These are phyloP conservation scores for Chiridota heheva DNA, from an alignment of 35 echinoderm and acorn worm species.

Conservation along the genomic window DNA sequence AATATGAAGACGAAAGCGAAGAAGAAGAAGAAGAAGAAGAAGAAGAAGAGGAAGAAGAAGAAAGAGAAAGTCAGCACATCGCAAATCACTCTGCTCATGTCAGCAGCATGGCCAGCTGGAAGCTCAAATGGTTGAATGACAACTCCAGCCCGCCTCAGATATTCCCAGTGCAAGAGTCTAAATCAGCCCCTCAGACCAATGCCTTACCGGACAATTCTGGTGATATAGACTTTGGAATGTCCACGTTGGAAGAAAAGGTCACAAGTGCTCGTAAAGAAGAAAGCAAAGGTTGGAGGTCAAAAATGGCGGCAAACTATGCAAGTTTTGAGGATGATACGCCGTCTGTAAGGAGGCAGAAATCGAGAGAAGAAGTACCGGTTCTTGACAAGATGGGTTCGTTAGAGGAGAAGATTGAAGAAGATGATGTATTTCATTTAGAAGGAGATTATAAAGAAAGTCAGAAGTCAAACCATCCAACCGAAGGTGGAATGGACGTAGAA, in stretches of 20 bases:
- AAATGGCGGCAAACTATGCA: slow-evolving; percentile 56
- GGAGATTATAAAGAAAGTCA: not conserved
- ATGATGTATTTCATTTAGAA: not conserved
- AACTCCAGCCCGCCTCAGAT: slow-evolving; percentile 57
- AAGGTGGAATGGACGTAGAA: not conserved
- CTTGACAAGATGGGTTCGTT: not conserved
- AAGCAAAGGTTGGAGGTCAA: slow-evolving; percentile 43
- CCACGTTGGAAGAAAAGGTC: slow-evolving; percentile 38
- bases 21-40: slow-evolving; percentile 46
- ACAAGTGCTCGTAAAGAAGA: slow-evolving; percentile 29
- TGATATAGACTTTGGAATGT: slow-evolving; percentile 33
- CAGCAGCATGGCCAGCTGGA: slow-evolving; percentile 51
- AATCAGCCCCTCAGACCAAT: not conserved
- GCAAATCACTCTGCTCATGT: slow-evolving; percentile 49
- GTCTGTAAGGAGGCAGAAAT: slow-evolving; percentile 16
- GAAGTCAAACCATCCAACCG: not conserved
- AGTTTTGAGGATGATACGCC: slow-evolving; percentile 66
- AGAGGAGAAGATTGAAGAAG: slow-evolving; percentile 23
- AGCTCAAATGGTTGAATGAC: slow-evolving; percentile 73
- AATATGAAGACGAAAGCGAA: slow-evolving; percentile 46
- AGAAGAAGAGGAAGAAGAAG: slow-evolving; percentile 21
- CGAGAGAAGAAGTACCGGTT: slow-evolving; percentile 7
- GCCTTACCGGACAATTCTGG: slow-evolving; percentile 2
- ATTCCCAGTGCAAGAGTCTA: slow-evolving; percentile 8
- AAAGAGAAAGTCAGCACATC: slow-evolving; percentile 15